phyloP scores from a whole-genome alignment of 2,888 invertebrate species.

The Temnothorax rugatulus region DNA sequence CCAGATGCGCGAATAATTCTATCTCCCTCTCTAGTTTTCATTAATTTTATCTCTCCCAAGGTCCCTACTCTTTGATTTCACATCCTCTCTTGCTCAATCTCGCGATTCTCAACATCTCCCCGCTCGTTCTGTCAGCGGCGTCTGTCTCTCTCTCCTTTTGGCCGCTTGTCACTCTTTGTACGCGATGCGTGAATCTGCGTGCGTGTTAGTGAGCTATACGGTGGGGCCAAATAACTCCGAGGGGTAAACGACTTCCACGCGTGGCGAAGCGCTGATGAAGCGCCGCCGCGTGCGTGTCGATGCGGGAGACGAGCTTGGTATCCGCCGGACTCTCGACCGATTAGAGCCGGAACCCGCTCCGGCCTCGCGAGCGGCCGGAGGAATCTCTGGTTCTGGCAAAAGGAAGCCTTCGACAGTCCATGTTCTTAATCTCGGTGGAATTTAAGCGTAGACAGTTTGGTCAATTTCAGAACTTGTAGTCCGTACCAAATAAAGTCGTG shows the following conservation, averaged over 20 bases:
- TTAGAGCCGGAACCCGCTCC: slow-evolving; percentile 43
- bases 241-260: slow-evolving; percentile 82
- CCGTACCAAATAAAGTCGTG: background rate
- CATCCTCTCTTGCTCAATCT: slow-evolving; percentile 18
- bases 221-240: slow-evolving; percentile 80
- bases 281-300: slow-evolving; percentile 65
- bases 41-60: slow-evolving; percentile 40
- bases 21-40: slow-evolving; percentile 25
- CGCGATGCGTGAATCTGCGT: background rate
- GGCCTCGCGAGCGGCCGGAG: background rate
- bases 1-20: slow-evolving; percentile 7
- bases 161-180: slow-evolving; percentile 23
- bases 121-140: background rate
- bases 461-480: background rate
- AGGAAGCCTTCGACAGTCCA: background rate
- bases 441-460: background rate
- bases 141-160: background rate
- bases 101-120: background rate
- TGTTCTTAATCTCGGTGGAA: slow-evolving; percentile 8
- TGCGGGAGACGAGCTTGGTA: slow-evolving; percentile 66
- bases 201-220: slow-evolving; percentile 52
- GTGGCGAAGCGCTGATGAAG: slow-evolving; percentile 74
- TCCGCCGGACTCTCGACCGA: slow-evolving; percentile 60
- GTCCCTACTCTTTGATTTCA: background rate
- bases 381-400: background rate